Percentiles rank a stretch among this genome's conserved stretches.
Evolutionary conservation across 2,888 invertebrate genomes (phyloP).

Genomic region (Elmis aenea): DNA sequence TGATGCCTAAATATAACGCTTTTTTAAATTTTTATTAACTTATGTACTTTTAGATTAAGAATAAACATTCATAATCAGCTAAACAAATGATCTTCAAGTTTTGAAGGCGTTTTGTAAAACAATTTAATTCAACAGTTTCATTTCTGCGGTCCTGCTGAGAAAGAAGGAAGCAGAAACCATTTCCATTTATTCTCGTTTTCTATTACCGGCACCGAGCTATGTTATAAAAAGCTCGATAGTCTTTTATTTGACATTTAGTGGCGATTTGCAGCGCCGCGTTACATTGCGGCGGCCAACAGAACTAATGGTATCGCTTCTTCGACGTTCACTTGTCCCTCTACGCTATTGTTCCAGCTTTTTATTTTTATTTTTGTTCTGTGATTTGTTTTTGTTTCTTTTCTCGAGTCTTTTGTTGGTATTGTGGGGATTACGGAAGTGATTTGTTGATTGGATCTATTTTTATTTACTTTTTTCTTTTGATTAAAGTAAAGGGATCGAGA

Average conservation of each 20-base stretch:
- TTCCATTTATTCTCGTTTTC: constrained; percentile 40
- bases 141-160: constrained; percentile 23
- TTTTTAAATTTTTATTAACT: too few species aligned
- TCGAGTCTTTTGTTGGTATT: constrained; percentile 3
- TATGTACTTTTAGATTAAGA: too few species aligned
- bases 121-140: constrained; percentile 28
- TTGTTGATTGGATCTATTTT: constrained; percentile 13
- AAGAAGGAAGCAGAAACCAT: constrained; percentile 24
- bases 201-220: constrained; percentile 33
- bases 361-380: constrained; percentile 18
- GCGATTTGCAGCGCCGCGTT: constrained; percentile 36
- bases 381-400: constrained; percentile 15
- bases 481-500: too few species aligned
- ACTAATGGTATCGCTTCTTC: constrained; percentile 35
- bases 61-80: too few species aligned
- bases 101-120: too few species aligned
- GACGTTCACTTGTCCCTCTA: constrained; percentile 24
- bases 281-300: constrained; percentile 30
- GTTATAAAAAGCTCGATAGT: constrained; percentile 38
- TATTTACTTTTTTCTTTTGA: constrained; percentile 1
- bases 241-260: constrained; percentile 44
- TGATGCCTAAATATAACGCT: too few species aligned
- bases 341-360: constrained; percentile 21
- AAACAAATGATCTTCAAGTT: too few species aligned
- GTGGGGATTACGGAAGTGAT: constrained; percentile 11